Evolutionary conservation across 1,140 invertebrate genomes (phyloP), one percentile per base, ranked within the genome.

Genomic region (Popillia japonica): DNA sequence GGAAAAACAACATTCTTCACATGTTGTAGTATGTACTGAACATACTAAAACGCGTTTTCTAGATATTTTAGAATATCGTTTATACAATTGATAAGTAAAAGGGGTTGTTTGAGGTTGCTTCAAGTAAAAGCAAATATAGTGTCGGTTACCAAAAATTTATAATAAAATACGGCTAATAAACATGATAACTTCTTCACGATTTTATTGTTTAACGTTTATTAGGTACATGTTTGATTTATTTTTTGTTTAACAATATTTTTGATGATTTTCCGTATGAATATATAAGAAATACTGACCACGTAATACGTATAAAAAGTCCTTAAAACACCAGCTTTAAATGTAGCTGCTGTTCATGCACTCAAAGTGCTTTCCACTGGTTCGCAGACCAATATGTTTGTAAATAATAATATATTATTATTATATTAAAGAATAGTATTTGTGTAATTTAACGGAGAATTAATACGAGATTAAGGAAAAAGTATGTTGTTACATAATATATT

Each of bases 301-400:
- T 76, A 76, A 76, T 76, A 76, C 75, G 75, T 76, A 76, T 76
- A 55, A 76, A 76, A 14, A 76, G 75, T 76, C 75, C 75, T 76
- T 76, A 74, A 74, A 68, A 74, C 72, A 74, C 72, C 72, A 74
- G 72, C 72, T 74, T 74, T 74, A 44, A 74, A 74, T 76, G 44
- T 76, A 76, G 75, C 75, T 76, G 75, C 75, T 76, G 75, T 76
- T 76, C 44, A 20, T 76, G 75, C 75, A 76, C 75, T 76, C 10
- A 55, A 76, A 48, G 75, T 76, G 75, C 44, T 76, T 44, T 76
- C 48, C 41, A 76, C 75, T 76, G 41, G 75, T 76, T 74, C 72
- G 75, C 75, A 48, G 75, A 76, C 75, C 75, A 76, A 76, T 76
- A 76, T 55, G 75, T 74, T 41, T 41, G 40, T 74, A 74, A 74